Conservation (phyloP, 2,113 vertebrate species). For the Leucopsar rothschildi region DNA sequence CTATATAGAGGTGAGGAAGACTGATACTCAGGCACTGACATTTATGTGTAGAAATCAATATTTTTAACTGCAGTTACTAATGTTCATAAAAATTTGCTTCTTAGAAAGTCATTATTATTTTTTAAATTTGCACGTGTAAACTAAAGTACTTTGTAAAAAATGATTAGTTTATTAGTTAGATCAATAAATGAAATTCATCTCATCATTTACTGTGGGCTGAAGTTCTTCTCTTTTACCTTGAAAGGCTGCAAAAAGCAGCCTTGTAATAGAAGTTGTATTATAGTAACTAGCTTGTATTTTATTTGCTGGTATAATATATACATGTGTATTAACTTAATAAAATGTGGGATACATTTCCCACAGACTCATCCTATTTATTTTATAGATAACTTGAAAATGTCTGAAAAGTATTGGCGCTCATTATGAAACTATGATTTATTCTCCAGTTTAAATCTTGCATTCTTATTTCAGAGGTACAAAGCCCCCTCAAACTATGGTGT, state of each 20-base stretch:
- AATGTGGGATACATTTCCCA: not conserved
- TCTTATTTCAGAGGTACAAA: not conserved
- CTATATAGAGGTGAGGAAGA: not conserved
- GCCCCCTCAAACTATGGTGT: rapidly evolving
- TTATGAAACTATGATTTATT: not conserved
- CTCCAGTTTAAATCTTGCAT: not conserved
- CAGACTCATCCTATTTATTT: not conserved
- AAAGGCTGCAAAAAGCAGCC: not conserved
- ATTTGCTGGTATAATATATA: not conserved
- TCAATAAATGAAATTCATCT: not conserved
- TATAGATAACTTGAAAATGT: not conserved
- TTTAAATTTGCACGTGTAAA: not conserved
- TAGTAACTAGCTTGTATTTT: not conserved
- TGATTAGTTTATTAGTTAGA: not conserved
- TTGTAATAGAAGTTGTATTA: not conserved
- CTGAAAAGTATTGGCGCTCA: not conserved
- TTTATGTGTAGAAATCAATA: not conserved
- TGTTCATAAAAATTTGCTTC: not conserved
- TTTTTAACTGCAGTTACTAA: not conserved
- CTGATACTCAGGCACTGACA: not conserved
- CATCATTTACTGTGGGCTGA: not conserved
- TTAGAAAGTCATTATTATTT: not conserved
- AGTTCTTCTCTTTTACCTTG: not conserved
- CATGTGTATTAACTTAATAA: not conserved
- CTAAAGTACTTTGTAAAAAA: not conserved